Base-by-base conservation (phyloP, 1,140 invertebrate genomes). In the Cephus cinctus region DNA sequence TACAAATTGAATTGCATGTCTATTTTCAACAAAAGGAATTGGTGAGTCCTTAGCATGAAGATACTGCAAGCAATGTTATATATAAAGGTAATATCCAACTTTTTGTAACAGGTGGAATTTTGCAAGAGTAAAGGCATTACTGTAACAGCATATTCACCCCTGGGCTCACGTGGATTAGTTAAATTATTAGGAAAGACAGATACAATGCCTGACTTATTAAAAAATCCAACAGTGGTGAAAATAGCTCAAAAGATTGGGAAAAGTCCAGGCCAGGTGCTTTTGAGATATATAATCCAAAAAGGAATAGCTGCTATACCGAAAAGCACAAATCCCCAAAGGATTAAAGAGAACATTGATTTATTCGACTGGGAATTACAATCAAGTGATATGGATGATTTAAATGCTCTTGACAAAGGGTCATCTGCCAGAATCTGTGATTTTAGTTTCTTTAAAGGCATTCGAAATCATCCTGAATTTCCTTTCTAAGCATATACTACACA, bases 1-100 rank as follows among this genome's bases (percentile, higher is more conserved):
- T 81, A 49, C 83, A 92, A 71, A 78, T 94, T 34, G 92, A 95
- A 69, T 71, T 90, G 12, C 83, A 87, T 57, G 63, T 79, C 3
- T 83, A 84, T 61, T 79, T 83, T 18, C 83, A 85, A 56, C 85
- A 87, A 63, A 71, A 71, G 0, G 62, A 78, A 54, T 56, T 87
- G 50, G 69, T 78, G 69, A 56, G 45, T 20, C 52, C 20, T 21
- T 36, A 41, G 20, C 22, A n/a, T 27, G 25, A 27, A 27, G 25
- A 27, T 27, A 43, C 12, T 18, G 18, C n/a, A 41, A 35, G 14
- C 35, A n/a, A 32, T 50, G 18, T 43, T 16, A 57, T 55, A 47
- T 59, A 43, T n/a, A n/a, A n/a, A n/a, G n/a, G n/a, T n/a, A n/a
- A n/a, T n/a, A n/a, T n/a, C n/a, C n/a, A n/a, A n/a, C n/a, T n/a